Conservation (phyloP, 2,888 invertebrate species). For the Oscheius sp. region DNA sequence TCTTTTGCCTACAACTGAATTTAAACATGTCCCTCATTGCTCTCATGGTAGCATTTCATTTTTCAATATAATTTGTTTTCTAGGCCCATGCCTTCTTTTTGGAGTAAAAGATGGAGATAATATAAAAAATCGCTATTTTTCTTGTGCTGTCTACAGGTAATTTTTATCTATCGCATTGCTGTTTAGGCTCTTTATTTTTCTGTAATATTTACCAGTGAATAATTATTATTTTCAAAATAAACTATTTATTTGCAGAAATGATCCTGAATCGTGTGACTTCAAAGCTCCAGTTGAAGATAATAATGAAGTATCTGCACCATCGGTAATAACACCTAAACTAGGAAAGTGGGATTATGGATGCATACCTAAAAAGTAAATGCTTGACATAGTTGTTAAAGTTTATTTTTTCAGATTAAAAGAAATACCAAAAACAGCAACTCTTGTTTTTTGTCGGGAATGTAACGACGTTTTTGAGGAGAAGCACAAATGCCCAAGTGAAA, state of each 20-base stretch:
- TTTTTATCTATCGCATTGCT: not conserved
- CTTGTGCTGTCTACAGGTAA: conserved; percentile 65
- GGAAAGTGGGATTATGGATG: conserved; percentile 39
- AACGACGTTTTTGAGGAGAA: conserved; percentile 53
- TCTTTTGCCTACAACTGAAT: conserved; percentile 46
- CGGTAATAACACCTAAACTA: not conserved
- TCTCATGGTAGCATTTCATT: conserved; percentile 50
- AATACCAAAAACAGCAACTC: conserved; percentile 42
- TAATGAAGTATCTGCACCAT: conserved; percentile 9
- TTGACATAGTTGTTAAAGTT: not conserved
- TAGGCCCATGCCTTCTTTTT: conserved; percentile 68
- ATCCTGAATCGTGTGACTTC: conserved; percentile 41
- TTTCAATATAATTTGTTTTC: conserved; percentile 17
- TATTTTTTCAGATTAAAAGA: conserved; percentile 44
- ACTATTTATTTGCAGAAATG: conserved; percentile 19
- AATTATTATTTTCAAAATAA: conserved; percentile 1
- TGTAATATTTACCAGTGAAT: no score
- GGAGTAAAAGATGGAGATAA: conserved; percentile 44
- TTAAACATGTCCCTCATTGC: conserved; percentile 49
- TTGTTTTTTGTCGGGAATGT: conserved; percentile 58
- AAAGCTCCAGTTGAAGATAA: conserved; percentile 27
- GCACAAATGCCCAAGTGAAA: conserved; percentile 53
- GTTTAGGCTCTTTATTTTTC: not conserved
- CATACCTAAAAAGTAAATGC: conserved; percentile 50
- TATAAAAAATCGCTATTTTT: conserved; percentile 44